Conservation (phyloP, 2,888 invertebrate genomes). For the Oeneis ivallda region DNA sequence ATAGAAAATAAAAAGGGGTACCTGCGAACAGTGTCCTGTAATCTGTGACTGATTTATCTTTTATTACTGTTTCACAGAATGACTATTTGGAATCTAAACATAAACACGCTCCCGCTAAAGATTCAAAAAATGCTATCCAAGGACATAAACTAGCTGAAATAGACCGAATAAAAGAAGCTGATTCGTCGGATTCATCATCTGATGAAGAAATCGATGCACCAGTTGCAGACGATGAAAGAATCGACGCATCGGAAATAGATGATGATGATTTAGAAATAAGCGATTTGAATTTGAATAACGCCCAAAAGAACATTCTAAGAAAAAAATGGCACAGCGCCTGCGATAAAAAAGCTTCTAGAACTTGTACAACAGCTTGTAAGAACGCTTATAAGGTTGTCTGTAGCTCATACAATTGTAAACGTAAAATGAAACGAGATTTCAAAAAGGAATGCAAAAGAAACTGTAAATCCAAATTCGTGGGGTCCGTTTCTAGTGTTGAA, state of each 20-base stretch:
- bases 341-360: slow-evolving; percentile 44
- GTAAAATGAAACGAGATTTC: slow-evolving; percentile 45
- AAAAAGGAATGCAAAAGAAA: slow-evolving; percentile 50
- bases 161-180: neutral
- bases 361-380: slow-evolving; percentile 48
- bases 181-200: neutral
- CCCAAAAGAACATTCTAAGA: slow-evolving; percentile 39
- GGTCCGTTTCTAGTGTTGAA: slow-evolving; percentile 12
- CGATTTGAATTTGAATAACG: slow-evolving; percentile 34
- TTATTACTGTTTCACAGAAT: neutral
- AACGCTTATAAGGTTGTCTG: slow-evolving; percentile 45
- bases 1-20: too few relatives aligned
- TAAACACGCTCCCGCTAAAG: neutral
- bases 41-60: neutral
- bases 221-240: too few relatives aligned
- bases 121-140: neutral
- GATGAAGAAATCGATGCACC: neutral
- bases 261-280: slow-evolving; percentile 18
- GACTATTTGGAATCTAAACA: neutral
- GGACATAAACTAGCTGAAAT: neutral
- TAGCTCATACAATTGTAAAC: slow-evolving; percentile 44
- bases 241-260: neutral
- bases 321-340: slow-evolving; percentile 45
- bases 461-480: slow-evolving; percentile 45
- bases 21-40: too few relatives aligned